Evolutionary conservation across 2,113 vertebrate species (phyloP), one percentile per base, ranked within the genome.

Genomic region (Poeciliopsis turrubarensis): DNA sequence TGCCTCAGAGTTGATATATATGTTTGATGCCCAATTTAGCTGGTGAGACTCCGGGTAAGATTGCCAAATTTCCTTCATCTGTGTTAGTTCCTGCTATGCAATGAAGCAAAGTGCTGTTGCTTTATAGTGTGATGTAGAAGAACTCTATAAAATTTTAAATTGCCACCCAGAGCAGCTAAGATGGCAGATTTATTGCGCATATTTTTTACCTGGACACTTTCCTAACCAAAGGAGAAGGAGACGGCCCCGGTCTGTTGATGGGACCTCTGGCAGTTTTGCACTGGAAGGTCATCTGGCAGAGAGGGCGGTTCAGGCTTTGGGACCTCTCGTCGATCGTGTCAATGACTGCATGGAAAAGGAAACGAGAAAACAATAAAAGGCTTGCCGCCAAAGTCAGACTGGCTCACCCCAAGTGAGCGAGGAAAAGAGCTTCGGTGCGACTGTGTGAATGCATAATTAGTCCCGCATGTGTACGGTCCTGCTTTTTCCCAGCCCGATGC

Each of bases 311-410:
- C 72, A 70, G 73, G 67, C 75, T 82, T 80, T 77, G 80, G 79
- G 87, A 91, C 76, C 64, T 60, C 69, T 87, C 70, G 47, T 79
- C 81, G 87, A 89, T 84, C 78, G 81, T 87, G 90, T 87, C 85
- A 81, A 78, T 91, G 87, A 90, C 82, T 87, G 60, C 75, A 91
- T 89, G 88, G 91, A 93, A 92, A 90, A 90, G 80, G 65, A 85
- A 83, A 66, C 82, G 51, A n/a, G 31, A 85, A 90, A 86, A 89
- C 81, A 87, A 92, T 84, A 79, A 78, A 78, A 87, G 89, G 81
- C 79, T 75, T 34, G 65, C 74, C 41, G 83, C 89, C 84, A 86
- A 78, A 65, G 72, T 72, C n/a, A 29, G n/a, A 70, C 82, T 76
- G 77, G 71, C 88, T 85, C 69, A 73, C 83, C 82, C 74, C 64